A percentile compares a stretch with the other conserved stretches of the same genome.
phyloP scores from a whole-genome alignment of 2,888 invertebrate species.

The Drosophila dives region DNA sequence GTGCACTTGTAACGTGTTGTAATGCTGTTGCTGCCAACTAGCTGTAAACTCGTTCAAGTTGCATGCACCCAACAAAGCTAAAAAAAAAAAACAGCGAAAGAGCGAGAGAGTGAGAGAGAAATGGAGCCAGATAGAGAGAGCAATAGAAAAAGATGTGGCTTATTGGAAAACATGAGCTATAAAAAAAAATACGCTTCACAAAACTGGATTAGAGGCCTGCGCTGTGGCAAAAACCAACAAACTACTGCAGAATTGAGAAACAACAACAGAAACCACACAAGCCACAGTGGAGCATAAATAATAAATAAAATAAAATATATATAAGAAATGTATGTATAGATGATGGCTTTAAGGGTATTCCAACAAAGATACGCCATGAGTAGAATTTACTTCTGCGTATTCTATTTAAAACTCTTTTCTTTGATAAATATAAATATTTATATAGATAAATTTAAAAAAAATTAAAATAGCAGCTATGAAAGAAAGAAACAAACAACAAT shows the following conservation, averaged over 20 bases:
- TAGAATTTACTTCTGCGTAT: neutral
- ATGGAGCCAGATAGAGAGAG: neutral
- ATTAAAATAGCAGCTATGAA: neutral
- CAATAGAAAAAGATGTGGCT: conserved; percentile 21
- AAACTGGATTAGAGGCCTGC: conserved; percentile 70
- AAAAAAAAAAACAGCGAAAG: conserved; percentile 2
- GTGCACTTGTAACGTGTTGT: conserved; percentile 75
- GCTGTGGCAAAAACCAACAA: conserved; percentile 22
- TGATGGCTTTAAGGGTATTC: neutral
- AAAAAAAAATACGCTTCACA: conserved; percentile 41
- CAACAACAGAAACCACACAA: conserved; percentile 19
- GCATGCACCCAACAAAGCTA: conserved; percentile 37
- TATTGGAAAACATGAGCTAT: conserved; percentile 29
- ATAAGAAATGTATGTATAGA: neutral
- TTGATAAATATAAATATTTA: neutral
- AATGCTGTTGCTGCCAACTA: conserved; percentile 49
- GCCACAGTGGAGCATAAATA: conserved; percentile 30
- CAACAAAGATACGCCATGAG: too few species aligned
- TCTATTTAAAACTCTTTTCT: neutral
- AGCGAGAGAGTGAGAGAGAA: conserved; percentile 8
- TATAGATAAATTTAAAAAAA: too few species aligned
- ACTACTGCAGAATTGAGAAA: conserved; percentile 13
- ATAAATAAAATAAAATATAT: neutral
- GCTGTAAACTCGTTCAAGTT: conserved; percentile 72
- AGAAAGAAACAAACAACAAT: neutral